Percentiles rank a stretch among this genome's conserved stretches.
Conservation (phyloP, 2,797 vertebrate species). For the Tinamus major region DNA sequence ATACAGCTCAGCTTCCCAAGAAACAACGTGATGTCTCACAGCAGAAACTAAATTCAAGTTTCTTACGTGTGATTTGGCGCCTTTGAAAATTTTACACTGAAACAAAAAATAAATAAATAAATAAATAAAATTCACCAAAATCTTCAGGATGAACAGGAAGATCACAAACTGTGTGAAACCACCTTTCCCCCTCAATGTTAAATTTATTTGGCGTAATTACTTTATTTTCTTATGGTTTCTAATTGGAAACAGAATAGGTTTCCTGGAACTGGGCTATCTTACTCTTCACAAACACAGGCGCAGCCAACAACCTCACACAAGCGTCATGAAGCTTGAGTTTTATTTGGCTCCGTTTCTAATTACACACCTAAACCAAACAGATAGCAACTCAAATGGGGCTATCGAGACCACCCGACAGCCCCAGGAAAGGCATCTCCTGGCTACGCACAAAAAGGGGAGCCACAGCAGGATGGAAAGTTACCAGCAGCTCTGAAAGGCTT, state of each 20-base stretch:
- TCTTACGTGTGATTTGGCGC: background rate
- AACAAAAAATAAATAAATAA: background rate
- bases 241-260: slow-evolving; percentile 72
- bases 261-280: slow-evolving; percentile 67
- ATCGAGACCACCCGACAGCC: slow-evolving; percentile 10
- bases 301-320: slow-evolving; percentile 64
- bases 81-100: background rate
- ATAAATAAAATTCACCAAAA: background rate
- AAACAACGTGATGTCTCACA: background rate
- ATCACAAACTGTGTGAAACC: background rate
- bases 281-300: slow-evolving; percentile 38
- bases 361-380: slow-evolving; percentile 59
- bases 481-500: background rate
- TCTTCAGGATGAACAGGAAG: background rate
- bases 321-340: slow-evolving; percentile 53
- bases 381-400: slow-evolving; percentile 50
- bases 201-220: slow-evolving; percentile 65
- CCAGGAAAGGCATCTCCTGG: slow-evolving; percentile 3
- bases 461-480: slow-evolving; percentile 1
- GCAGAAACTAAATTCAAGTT: background rate
- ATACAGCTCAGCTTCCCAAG: background rate
- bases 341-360: slow-evolving; percentile 58
- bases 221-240: slow-evolving; percentile 44
- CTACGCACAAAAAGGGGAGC: background rate
- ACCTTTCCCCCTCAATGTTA: slow-evolving; percentile 32